A percentile compares a stretch with the other conserved stretches of the same genome.
phyloP scores from a whole-genome alignment of 2,113 vertebrate species.

The Chaenocephalus aceratus region DNA sequence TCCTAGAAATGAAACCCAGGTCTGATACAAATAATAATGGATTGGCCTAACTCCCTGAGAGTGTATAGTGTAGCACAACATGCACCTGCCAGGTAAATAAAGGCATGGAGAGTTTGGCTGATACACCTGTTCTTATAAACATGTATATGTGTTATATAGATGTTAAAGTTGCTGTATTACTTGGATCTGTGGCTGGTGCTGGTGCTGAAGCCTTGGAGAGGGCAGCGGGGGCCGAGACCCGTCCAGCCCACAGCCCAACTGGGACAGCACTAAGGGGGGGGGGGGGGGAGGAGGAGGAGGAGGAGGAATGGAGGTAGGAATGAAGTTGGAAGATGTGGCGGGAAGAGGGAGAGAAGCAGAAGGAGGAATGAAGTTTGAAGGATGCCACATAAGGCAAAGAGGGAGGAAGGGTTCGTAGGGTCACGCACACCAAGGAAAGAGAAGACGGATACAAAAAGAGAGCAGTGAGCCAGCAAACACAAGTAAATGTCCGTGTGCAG shows the following conservation, averaged over 20 bases:
- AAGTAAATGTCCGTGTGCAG: conserved; percentile 9
- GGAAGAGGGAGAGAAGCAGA: conserved; percentile 45
- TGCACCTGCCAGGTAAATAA: conserved; percentile 12
- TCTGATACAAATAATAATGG: conserved; percentile 14
- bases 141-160: conserved; percentile 71
- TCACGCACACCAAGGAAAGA: conserved; percentile 33
- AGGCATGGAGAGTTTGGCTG: conserved; percentile 32
- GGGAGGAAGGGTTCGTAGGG: neutral
- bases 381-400: conserved; percentile 17
- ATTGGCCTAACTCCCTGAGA: conserved; percentile 4
- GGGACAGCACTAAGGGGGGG: conserved; percentile 94
- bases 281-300: conserved; percentile 66
- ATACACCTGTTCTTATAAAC: conserved; percentile 22
- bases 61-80: conserved; percentile 29
- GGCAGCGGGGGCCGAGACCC: conserved; percentile 94
- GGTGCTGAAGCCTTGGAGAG: conserved; percentile 95
- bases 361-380: conserved; percentile 9
- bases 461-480: conserved; percentile 5
- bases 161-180: conserved; percentile 95
- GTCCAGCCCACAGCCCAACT: conserved; percentile 97
- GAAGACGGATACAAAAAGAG: conserved; percentile 61
- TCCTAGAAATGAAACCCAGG: neutral
- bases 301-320: conserved; percentile 23
- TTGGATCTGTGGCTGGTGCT: conserved; percentile 97
- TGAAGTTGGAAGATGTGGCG: conserved; percentile 61